Evolutionary conservation across 2,888 invertebrate genomes (phyloP).

Genomic region (Sinelater perroti): DNA sequence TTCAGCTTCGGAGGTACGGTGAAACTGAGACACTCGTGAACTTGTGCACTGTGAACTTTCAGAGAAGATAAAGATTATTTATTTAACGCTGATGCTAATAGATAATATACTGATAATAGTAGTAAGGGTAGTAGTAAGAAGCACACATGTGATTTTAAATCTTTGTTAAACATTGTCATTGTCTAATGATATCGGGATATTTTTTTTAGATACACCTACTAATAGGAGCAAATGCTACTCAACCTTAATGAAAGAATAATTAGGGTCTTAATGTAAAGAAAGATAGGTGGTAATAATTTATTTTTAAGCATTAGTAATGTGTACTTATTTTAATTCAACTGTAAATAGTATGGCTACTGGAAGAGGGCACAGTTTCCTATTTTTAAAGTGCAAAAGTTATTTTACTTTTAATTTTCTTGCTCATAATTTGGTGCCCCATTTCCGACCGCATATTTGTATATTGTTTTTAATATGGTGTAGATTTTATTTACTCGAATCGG

Average conservation of each 20-base stretch:
- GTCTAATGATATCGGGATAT: slow-evolving; percentile 8
- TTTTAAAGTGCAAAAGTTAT: slow-evolving; percentile 46
- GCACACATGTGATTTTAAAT: slow-evolving; percentile 20
- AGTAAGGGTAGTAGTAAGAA: not conserved
- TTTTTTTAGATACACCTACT: slow-evolving; percentile 4
- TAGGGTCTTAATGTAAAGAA: slow-evolving; percentile 17
- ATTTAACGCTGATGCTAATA: not conserved
- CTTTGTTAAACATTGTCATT: slow-evolving; percentile 11
- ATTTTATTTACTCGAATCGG: slow-evolving; percentile 9
- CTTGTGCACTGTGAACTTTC: not conserved
- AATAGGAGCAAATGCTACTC: slow-evolving; percentile 16
- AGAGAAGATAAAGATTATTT: not conserved
- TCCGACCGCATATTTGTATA: slow-evolving; percentile 20
- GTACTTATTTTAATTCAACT: slow-evolving; percentile 32
- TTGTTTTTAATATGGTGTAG: slow-evolving; percentile 8
- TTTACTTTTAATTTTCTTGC: slow-evolving; percentile 27
- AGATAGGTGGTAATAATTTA: slow-evolving; percentile 28
- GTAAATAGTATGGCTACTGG: slow-evolving; percentile 27
- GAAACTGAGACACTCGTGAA: slow-evolving; percentile 17
- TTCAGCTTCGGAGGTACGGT: slow-evolving; percentile 24
- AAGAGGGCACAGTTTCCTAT: slow-evolving; percentile 46
- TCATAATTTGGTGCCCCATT: slow-evolving; percentile 29
- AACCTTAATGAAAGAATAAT: slow-evolving; percentile 7
- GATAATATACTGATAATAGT: not conserved
- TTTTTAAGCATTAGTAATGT: slow-evolving; percentile 29